phyloP scores from a whole-genome alignment of 2,797 vertebrate genomes.

The Rhynchotus rufescens region DNA sequence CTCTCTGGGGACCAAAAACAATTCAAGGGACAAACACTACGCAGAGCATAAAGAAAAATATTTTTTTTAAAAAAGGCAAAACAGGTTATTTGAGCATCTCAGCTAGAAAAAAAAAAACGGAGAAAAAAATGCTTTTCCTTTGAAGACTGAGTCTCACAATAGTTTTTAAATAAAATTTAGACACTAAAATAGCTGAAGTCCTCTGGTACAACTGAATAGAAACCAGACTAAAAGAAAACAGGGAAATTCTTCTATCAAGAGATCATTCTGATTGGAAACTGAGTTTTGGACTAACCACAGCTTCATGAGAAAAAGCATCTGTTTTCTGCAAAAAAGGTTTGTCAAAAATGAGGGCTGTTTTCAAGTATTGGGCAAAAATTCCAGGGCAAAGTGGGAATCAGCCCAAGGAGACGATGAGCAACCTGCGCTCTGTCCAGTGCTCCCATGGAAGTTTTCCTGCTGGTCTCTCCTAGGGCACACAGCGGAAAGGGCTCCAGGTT shows the following conservation, averaged over 20 bases:
- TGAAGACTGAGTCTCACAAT: neutral
- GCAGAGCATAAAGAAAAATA: neutral
- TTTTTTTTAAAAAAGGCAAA: too few relatives aligned
- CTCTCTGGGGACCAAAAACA: neutral
- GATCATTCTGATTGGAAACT: neutral
- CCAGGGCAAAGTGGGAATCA: neutral
- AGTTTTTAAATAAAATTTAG: neutral
- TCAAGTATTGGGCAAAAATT: neutral
- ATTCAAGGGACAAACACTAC: neutral
- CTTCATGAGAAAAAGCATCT: neutral
- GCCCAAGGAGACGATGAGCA: neutral
- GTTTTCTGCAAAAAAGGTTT: neutral
- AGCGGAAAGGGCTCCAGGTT: neutral
- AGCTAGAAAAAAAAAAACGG: neutral
- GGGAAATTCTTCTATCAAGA: neutral
- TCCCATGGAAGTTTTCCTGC: neutral
- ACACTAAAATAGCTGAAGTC: neutral
- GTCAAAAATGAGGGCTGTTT: neutral
- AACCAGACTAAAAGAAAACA: neutral
- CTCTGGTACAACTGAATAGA: neutral
- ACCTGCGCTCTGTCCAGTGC: neutral
- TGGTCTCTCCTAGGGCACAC: slow-evolving; percentile 34
- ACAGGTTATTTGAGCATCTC: neutral
- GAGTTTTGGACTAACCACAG: neutral
- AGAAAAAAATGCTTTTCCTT: neutral